phyloP scores from a whole-genome alignment of 2,797 vertebrate species.

The Cheirogaleus major region DNA sequence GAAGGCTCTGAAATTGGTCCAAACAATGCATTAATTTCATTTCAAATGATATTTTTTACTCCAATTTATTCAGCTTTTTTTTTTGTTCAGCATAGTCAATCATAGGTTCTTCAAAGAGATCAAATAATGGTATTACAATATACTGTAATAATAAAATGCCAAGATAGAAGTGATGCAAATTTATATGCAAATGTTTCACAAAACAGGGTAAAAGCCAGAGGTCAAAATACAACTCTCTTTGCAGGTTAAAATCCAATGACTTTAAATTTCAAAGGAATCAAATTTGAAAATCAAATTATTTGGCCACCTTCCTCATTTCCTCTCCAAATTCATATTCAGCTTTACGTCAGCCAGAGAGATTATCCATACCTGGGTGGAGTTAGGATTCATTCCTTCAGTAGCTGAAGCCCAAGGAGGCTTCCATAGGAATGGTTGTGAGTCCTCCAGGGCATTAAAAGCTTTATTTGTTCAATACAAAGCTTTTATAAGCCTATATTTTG shows the following conservation, averaged over 20 bases:
- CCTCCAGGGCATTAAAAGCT: background rate
- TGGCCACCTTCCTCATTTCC: background rate
- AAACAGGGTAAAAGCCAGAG: background rate
- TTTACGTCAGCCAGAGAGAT: background rate
- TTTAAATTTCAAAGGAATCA: constrained; percentile 52
- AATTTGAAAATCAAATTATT: constrained; percentile 39
- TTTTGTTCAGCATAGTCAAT: background rate
- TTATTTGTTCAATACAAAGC: background rate
- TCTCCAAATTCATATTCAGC: constrained; percentile 34
- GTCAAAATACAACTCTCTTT: constrained; percentile 8
- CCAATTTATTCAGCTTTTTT: background rate
- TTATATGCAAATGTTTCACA: constrained; percentile 23
- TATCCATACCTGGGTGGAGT: background rate
- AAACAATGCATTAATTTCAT: background rate
- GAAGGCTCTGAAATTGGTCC: background rate
- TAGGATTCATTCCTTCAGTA: background rate
- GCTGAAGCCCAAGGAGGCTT: background rate
- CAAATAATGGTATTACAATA: background rate
- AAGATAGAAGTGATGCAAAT: background rate
- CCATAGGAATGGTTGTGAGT: background rate
- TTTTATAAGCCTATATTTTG: background rate
- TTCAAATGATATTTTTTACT: background rate
- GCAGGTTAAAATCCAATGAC: background rate
- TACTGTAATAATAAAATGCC: background rate
- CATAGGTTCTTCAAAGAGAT: background rate